A percentile compares a stretch with the other conserved stretches of the same genome.
Evolutionary conservation across 2,113 vertebrate species (phyloP).

Genomic region (Spea bombifrons): DNA sequence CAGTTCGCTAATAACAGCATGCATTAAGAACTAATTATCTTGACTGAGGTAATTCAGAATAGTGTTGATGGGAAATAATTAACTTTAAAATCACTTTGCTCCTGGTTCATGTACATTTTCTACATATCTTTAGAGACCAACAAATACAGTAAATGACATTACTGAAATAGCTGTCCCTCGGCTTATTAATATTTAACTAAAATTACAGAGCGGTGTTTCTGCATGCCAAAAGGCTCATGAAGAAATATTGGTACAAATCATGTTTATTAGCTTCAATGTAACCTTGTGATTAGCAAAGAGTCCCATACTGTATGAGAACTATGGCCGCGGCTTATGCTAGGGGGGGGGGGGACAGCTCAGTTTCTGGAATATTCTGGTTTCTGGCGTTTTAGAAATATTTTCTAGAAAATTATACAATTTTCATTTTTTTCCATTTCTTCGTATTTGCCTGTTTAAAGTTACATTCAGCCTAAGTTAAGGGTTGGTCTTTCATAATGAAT

Average conservation of each 20-base stretch:
- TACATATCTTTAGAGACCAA: conserved; percentile 10
- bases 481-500: too few relatives aligned
- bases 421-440: too few relatives aligned
- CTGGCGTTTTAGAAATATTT: too few relatives aligned
- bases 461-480: too few relatives aligned
- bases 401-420: too few relatives aligned
- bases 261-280: background rate
- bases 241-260: background rate
- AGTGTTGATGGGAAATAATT: conserved; percentile 39
- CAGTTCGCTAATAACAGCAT: background rate
- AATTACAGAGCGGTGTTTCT: conserved; percentile 4
- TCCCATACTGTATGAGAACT: too few relatives aligned
- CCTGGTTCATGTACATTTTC: conserved; percentile 1
- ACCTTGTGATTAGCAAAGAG: too few relatives aligned
- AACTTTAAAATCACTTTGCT: conserved; percentile 9
- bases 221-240: background rate
- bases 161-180: conserved; percentile 31
- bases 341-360: too few relatives aligned
- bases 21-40: conserved; percentile 23
- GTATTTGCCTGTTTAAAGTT: too few relatives aligned
- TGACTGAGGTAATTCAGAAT: conserved; percentile 5
- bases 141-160: conserved; percentile 22
- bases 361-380: too few relatives aligned
- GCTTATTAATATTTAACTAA: conserved; percentile 41
- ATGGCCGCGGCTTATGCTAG: too few relatives aligned